Evolutionary conservation across 2,888 invertebrate species (phyloP).

Genomic region (Ormyrus nitidulus): DNA sequence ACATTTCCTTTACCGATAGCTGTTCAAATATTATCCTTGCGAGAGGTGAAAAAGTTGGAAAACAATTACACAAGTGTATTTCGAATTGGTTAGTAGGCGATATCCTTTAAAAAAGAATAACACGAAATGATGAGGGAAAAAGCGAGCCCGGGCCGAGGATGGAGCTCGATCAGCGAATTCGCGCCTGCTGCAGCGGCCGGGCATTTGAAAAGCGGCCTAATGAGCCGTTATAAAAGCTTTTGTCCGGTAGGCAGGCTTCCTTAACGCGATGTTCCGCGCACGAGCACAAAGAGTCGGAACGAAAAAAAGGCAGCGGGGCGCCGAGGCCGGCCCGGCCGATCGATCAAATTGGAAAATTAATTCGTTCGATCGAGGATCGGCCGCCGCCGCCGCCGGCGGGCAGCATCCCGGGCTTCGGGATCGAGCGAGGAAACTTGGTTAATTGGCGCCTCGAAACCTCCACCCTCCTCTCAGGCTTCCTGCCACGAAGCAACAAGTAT

Average conservation of each 20-base stretch:
- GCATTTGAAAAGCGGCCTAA: conserved; percentile 38
- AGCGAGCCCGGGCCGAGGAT: background rate
- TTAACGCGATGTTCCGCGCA: conserved; percentile 12
- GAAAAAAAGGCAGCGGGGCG: background rate
- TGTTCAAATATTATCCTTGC: too few relatives aligned
- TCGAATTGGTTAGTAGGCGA: too few relatives aligned
- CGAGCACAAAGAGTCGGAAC: background rate
- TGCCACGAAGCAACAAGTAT: conserved; percentile 42
- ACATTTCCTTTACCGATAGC: too few relatives aligned
- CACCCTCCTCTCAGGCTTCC: too few relatives aligned
- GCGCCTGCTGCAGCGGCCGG: background rate
- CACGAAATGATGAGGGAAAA: background rate
- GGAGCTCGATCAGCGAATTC: conserved; percentile 21
- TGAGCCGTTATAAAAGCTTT: conserved; percentile 48
- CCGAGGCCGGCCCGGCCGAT: background rate
- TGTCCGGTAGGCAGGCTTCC: conserved; percentile 18
- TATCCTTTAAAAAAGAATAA: too few relatives aligned
- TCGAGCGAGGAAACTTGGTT: conserved; percentile 25
- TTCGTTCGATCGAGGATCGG: conserved; percentile 13
- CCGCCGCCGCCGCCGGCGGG: too few relatives aligned
- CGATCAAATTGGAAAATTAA: conserved; percentile 48
- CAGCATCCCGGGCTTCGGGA: too few relatives aligned
- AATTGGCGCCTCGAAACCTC: conserved; percentile 25
- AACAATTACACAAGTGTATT: too few relatives aligned
- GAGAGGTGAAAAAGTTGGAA: too few relatives aligned